phyloP scores from a whole-genome alignment of 2,888 invertebrate species.

The Synergus japonicus region DNA sequence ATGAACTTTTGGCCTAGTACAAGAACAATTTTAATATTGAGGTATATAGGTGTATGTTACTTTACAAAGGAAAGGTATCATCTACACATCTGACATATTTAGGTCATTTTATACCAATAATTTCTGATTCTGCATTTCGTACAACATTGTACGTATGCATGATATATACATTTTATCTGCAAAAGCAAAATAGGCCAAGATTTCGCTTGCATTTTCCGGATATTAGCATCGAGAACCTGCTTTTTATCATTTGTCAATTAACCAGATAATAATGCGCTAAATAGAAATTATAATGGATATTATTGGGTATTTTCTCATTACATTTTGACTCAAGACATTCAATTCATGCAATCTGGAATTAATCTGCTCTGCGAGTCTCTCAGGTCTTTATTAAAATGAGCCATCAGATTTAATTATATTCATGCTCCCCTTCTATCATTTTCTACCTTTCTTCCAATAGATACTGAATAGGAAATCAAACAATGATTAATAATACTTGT shows the following conservation, averaged over 20 bases:
- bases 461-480: too few species aligned
- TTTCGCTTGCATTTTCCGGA: background rate
- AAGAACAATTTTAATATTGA: background rate
- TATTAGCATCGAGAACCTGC: slow-evolving; percentile 7
- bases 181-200: background rate
- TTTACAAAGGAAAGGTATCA: background rate
- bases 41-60: background rate
- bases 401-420: background rate
- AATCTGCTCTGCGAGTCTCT: background rate
- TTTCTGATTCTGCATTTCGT: background rate
- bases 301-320: too few species aligned
- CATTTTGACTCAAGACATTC: too few species aligned
- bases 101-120: background rate
- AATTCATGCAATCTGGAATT: too few species aligned
- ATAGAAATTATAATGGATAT: background rate
- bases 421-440: background rate
- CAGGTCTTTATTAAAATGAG: background rate
- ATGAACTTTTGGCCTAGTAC: background rate
- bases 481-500: too few species aligned
- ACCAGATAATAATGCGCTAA: background rate
- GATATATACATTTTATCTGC: background rate
- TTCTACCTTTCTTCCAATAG: too few species aligned
- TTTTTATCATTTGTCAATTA: background rate
- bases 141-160: background rate
- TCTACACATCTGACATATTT: background rate